Evolutionary conservation across 2,113 vertebrate species (phyloP).

Genomic region (Plectropomus leopardus): DNA sequence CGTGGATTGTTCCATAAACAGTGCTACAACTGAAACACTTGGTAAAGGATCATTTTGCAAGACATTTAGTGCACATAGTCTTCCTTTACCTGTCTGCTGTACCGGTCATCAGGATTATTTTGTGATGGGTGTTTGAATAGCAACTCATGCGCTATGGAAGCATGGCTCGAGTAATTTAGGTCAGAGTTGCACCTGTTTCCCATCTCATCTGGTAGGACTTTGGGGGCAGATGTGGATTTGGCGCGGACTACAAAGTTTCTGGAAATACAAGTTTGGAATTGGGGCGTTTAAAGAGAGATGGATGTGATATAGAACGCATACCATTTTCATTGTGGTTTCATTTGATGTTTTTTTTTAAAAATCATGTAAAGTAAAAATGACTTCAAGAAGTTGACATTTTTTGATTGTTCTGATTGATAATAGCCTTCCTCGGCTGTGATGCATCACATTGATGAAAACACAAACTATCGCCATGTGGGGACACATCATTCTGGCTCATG

Average conservation of each 20-base stretch:
- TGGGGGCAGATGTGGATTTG: conserved; percentile 72
- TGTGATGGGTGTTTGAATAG: conserved; percentile 9
- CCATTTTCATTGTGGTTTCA: conserved; percentile 1
- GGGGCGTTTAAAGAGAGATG: background rate
- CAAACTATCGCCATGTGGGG: background rate
- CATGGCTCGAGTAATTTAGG: conserved; percentile 31
- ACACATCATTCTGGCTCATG: background rate
- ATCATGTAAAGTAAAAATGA: background rate
- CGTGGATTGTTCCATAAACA: too few species aligned
- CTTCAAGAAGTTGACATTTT: background rate
- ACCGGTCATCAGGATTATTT: conserved; percentile 6
- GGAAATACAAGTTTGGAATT: conserved; percentile 35
- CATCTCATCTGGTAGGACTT: conserved; percentile 48
- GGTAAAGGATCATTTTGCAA: background rate
- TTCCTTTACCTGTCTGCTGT: background rate
- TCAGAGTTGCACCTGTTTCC: conserved; percentile 66
- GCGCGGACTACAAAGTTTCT: conserved; percentile 71
- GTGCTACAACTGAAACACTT: too few species aligned
- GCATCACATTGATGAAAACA: conserved; percentile 6
- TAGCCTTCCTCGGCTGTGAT: background rate
- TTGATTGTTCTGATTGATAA: conserved; percentile 11
- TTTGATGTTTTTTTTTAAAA: background rate
- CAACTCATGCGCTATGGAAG: background rate
- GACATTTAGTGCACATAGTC: background rate
- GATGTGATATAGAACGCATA: background rate